These are phyloP conservation scores for Montipora capricornis DNA, from an alignment of 64 coral and sea anemone species.

Conservation along the genomic window DNA sequence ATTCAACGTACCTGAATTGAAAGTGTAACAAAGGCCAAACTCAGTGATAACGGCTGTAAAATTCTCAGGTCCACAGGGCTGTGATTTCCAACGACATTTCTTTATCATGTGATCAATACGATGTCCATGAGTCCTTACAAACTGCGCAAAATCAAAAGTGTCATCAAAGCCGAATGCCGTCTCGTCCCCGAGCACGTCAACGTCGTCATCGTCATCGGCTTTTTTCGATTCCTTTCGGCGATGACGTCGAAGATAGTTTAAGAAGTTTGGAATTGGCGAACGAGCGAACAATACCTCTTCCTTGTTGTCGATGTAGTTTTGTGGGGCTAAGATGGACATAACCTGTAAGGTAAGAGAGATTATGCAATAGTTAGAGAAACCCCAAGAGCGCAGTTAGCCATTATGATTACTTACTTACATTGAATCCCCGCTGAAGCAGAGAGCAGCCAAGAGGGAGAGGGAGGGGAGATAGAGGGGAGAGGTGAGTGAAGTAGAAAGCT, in stretches of 20 bases:
- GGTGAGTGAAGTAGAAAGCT: no score
- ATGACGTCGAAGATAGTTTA: constrained; percentile 76
- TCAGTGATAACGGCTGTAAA: constrained; percentile 99
- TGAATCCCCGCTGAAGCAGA: no score
- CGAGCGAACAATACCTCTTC: constrained; percentile 96
- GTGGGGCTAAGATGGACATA: constrained; percentile 98
- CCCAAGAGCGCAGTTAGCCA: no score
- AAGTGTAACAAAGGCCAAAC: constrained; percentile 98
- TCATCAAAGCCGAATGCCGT: constrained; percentile 89
- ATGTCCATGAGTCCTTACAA: constrained; percentile 98
- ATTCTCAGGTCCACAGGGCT: constrained; percentile 98
- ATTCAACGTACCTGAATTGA: constrained; percentile 77
- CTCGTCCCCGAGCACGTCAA: constrained; percentile 82
- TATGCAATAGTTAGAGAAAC: no score
- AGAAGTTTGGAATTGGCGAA: constrained; percentile 97
- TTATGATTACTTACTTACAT: no score
- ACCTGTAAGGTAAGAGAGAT: constrained; percentile 46
- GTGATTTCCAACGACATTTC: constrained; percentile 97
- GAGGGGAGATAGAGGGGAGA: no score
- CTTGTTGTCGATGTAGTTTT: constrained; percentile 96
- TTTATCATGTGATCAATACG: constrained; percentile 99
- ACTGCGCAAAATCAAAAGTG: constrained; percentile 95
- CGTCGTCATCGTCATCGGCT: constrained; percentile 72
- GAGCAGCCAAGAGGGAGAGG: no score
- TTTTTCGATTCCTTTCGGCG: constrained; percentile 70